Evolutionary conservation across 2,113 vertebrate genomes (phyloP), one percentile per base, ranked within the genome.

Genomic region (Tinamus guttatus): DNA sequence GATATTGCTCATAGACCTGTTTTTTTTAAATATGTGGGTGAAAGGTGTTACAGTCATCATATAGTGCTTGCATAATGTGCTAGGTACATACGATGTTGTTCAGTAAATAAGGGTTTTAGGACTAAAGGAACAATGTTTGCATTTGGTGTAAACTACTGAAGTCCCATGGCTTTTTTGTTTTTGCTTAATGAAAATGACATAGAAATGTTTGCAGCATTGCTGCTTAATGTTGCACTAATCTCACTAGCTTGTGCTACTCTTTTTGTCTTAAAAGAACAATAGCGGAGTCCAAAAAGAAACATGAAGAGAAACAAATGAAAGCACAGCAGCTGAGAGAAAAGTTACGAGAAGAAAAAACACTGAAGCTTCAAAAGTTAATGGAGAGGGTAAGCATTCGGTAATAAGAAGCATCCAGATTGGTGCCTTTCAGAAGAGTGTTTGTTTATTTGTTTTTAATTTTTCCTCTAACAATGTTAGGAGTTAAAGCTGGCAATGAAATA

Each of bases 201-300:
- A 65, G 64, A 90, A 68, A 4, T 73, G 41, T 78, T 90, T 76
- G 58, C 41, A 81, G 5, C 18, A 0, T 49, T 92, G 78, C 81
- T 76, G 56, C 19, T 36, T 83, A 77, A 45, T 34, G 51, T 91
- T 56, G 95, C n/a, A 81, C 54, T 96, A 63, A 36, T 91, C 62
- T 95, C 40, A 81, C 54, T 96, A 63, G 40, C 25, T 62, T 83
- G 18, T 27, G 95, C 52, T 97, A 21, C 70, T 81, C 81, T 97
- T 22, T 16, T 83, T 95, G 58, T 94, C n/a, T 97, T 96, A 89
- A 96, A 98, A 99, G 99, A 97, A 99, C 99, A 89, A 99, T 99
- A 88, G 99, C 99, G 30, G 99, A 99, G 97, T 99, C 99, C n/a
- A 99, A 99, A 97, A 99, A 99, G 98, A 99, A 99, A 96, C 99